Percentiles rank a stretch among this genome's conserved stretches.
These are phyloP conservation scores for Metaphire vulgaris DNA, from an alignment of 1,140 invertebrate species.

Conservation along the genomic window DNA sequence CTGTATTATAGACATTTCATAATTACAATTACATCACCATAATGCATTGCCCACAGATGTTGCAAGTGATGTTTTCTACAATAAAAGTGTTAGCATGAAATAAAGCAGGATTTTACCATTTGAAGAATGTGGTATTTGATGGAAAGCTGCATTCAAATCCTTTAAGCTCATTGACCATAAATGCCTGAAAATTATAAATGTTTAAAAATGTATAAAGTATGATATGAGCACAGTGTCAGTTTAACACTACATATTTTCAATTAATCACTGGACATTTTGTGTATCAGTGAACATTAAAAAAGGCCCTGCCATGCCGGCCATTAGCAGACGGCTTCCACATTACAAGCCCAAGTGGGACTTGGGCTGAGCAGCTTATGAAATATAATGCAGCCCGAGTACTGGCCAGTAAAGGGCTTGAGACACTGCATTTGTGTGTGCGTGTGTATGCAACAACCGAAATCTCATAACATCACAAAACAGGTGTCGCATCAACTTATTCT, in stretches of 20 bases:
- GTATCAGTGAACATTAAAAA: no score
- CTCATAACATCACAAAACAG: neutral
- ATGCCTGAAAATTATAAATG: conserved; percentile 35
- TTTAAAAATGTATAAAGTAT: neutral
- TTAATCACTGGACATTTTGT: neutral
- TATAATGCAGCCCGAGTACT: no score
- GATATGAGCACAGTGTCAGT: neutral
- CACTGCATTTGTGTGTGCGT: neutral
- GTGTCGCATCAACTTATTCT: conserved; percentile 1
- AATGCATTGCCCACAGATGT: neutral
- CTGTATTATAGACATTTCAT: neutral
- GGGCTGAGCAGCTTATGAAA: no score
- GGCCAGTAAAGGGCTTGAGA: neutral
- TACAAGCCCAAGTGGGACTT: no score
- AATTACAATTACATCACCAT: neutral
- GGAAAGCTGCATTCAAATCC: conserved; percentile 36
- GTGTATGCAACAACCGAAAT: neutral
- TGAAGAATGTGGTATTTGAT: conserved; percentile 22
- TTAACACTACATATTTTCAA: neutral
- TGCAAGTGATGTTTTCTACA: neutral
- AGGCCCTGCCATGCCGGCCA: neutral
- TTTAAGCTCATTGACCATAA: conserved; percentile 46
- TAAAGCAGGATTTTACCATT: neutral
- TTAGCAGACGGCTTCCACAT: neutral
- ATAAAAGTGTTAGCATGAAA: neutral